These are phyloP conservation scores for Rhinoraja longicauda DNA, from an alignment of 2,797 vertebrate species.

Conservation along the genomic window DNA sequence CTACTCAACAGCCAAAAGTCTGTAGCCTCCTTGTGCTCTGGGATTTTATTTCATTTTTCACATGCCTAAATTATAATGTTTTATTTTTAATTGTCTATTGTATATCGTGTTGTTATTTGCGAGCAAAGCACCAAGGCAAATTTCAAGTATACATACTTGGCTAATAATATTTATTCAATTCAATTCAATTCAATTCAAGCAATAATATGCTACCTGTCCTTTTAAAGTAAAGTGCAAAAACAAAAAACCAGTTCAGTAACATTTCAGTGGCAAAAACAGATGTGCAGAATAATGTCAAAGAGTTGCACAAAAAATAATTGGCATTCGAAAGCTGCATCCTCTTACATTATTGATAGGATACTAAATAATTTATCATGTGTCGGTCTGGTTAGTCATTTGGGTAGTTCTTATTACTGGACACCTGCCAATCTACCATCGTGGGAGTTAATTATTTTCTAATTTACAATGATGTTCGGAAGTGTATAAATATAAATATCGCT, in stretches of 20 bases:
- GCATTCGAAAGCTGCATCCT: background rate
- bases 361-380: slow-evolving; percentile 35
- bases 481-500: slow-evolving; percentile 33
- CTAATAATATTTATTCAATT: too few relatives aligned
- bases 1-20: too few relatives aligned
- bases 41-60: too few relatives aligned
- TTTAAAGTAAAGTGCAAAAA: background rate
- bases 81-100: too few relatives aligned
- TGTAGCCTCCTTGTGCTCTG: too few relatives aligned
- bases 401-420: slow-evolving; percentile 6
- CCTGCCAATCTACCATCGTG: slow-evolving; percentile 33
- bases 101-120: too few relatives aligned
- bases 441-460: slow-evolving; percentile 37
- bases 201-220: background rate
- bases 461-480: slow-evolving; percentile 30
- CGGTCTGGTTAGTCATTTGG: slow-evolving; percentile 11
- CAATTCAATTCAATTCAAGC: too few relatives aligned
- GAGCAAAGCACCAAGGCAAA: too few relatives aligned
- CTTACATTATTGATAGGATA: slow-evolving; percentile 32
- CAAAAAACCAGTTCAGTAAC: background rate
- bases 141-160: too few relatives aligned
- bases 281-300: slow-evolving; percentile 31
- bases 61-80: too few relatives aligned
- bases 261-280: slow-evolving; percentile 3
- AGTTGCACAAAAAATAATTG: slow-evolving; percentile 25